Evolutionary conservation across 2,113 vertebrate species (phyloP).

Genomic region (Triplophysa tibetana): DNA sequence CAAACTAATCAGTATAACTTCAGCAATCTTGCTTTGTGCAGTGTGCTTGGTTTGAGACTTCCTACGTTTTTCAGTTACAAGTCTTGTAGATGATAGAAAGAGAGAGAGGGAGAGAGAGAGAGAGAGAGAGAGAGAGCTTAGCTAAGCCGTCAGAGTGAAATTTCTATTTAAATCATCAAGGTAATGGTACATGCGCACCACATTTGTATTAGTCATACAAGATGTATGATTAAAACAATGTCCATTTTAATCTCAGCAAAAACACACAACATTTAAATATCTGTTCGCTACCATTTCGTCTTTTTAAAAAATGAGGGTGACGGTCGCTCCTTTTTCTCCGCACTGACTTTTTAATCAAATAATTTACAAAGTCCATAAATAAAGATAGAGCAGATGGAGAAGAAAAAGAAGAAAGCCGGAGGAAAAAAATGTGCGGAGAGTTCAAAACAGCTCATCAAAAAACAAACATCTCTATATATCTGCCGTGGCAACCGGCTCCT

Average conservation of each 20-base stretch:
- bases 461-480: constrained; percentile 92
- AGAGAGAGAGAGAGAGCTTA: constrained; percentile 36
- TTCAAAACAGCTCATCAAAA: constrained; percentile 82
- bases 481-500: constrained; percentile 92
- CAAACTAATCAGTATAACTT: neutral
- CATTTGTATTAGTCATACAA: constrained; percentile 69
- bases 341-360: constrained; percentile 79
- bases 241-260: constrained; percentile 74
- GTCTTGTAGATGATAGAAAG: neutral
- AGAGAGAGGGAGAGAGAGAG: too few species aligned
- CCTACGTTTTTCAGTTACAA: neutral
- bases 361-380: constrained; percentile 81
- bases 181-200: constrained; percentile 65
- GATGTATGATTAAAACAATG: constrained; percentile 71
- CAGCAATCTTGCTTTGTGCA: neutral
- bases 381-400: constrained; percentile 71
- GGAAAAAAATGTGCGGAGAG: constrained; percentile 73
- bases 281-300: constrained; percentile 67
- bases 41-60: constrained; percentile 1
- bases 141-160: constrained; percentile 30
- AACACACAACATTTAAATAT: constrained; percentile 68
- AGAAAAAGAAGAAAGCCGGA: constrained; percentile 70
- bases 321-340: constrained; percentile 59
- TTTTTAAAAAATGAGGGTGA: constrained; percentile 73
- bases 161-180: constrained; percentile 71